Base-by-base conservation (phyloP, 2,888 invertebrate species). In the Caenorhabditis plicata region DNA sequence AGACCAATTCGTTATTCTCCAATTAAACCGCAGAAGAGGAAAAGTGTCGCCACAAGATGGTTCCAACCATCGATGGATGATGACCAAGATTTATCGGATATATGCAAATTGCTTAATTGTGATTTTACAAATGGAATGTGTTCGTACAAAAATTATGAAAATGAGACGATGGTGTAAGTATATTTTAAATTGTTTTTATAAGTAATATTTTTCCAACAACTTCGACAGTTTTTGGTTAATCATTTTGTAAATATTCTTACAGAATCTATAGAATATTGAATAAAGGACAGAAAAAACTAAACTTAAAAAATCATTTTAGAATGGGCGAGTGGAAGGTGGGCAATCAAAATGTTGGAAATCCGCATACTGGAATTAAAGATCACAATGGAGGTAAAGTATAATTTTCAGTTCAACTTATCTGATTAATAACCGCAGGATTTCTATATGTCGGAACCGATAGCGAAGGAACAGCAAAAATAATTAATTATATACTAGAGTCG, bases 361-460 rank as follows among this genome's bases (percentile, higher is more conserved):
- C 64, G 13, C 70, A 67, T 33, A 67, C 67, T 11, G 70, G 67
- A 31, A 62, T 69, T 7, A 41, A 55, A 31, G 55, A 63, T 9
- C 47, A 47, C n/a, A 54, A 40, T 31, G 58, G 61, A 44, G 4
- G 23, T 4, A 33, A 2, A 9, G 7, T 2, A 20, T 4, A 20
- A 2, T 9, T 22, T 33, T 15, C 11, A 15, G 11, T 8, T n/a
- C 35, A 45, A 33, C 4, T 17, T 22, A 20, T n/a, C n/a, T 17
- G 2, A 29, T 9, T 23, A 31, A 3, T 13, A 5, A n/a, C 35
- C 57, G 3, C 48, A 47, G 71, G 74, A 7, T 75, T 71, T 46
- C 46, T 74, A 8, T 75, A 57, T 41, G 75, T 75, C 11, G 75
- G 75, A 8, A 65, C 70, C 23, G 74, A 74, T 39, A 60, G 52